Conservation (phyloP, 2,113 vertebrate species). For the Orcinus orca region DNA sequence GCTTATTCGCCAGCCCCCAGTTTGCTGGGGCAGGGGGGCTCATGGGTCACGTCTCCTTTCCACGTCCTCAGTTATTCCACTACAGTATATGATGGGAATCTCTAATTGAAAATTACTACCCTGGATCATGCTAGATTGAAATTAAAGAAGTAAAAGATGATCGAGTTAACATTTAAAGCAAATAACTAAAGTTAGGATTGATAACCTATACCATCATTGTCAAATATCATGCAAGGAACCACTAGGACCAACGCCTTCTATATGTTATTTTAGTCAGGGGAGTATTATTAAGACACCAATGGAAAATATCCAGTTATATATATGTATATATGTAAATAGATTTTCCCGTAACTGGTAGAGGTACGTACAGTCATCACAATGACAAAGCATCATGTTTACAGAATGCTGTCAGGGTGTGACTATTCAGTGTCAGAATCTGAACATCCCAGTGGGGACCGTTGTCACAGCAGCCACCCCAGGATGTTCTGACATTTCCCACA, state of each 20-base stretch:
- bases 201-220: background rate
- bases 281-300: background rate
- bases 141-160: background rate
- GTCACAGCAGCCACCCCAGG: background rate
- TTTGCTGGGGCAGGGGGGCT: no score
- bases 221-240: background rate
- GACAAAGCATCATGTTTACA: background rate
- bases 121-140: background rate
- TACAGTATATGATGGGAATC: background rate
- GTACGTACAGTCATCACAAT: no score
- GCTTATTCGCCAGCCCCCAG: no score
- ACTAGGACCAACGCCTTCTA: background rate
- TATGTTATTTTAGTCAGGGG: background rate
- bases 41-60: no score
- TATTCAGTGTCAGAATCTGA: no score
- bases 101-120: background rate
- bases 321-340: background rate
- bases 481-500: background rate
- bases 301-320: background rate
- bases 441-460: background rate
- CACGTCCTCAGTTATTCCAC: no score
- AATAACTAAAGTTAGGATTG: background rate
- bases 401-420: background rate
- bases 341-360: background rate
- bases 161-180: background rate